Percentiles rank a stretch among this genome's conserved stretches.
phyloP scores from a whole-genome alignment of 2,113 vertebrate species.

The Neolamprologus tretocephalus region DNA sequence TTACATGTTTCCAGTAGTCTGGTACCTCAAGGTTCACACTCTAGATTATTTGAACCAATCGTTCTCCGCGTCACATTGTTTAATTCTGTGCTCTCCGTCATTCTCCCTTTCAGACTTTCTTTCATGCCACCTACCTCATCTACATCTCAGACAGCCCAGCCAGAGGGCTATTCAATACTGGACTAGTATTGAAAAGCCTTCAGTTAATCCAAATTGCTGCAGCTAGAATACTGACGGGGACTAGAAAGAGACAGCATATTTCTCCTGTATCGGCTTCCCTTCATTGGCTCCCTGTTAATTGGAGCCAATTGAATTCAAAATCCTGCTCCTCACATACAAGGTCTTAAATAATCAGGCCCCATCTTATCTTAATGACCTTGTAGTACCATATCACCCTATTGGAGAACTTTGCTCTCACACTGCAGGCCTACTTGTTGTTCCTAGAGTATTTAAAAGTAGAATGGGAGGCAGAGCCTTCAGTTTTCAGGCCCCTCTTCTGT shows the following conservation, averaged over 20 bases:
- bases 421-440: background rate
- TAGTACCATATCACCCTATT: background rate
- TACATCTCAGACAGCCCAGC: background rate
- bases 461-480: fast-evolving
- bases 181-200: background rate
- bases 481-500: background rate
- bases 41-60: background rate
- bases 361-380: background rate
- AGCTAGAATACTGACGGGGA: background rate
- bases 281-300: background rate
- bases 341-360: background rate
- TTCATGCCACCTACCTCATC: background rate
- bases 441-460: background rate
- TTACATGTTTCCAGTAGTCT: background rate
- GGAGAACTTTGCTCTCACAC: fast-evolving
- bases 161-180: background rate
- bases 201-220: background rate
- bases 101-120: background rate
- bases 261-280: fast-evolving
- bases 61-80: background rate
- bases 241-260: background rate
- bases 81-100: background rate
- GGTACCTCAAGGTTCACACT: background rate
- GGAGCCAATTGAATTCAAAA: background rate
- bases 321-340: background rate